Percentiles rank a stretch among this genome's conserved stretches.
These are phyloP conservation scores for Eulemur coronatus DNA, from an alignment of 2,797 vertebrate genomes.

Conservation along the genomic window DNA sequence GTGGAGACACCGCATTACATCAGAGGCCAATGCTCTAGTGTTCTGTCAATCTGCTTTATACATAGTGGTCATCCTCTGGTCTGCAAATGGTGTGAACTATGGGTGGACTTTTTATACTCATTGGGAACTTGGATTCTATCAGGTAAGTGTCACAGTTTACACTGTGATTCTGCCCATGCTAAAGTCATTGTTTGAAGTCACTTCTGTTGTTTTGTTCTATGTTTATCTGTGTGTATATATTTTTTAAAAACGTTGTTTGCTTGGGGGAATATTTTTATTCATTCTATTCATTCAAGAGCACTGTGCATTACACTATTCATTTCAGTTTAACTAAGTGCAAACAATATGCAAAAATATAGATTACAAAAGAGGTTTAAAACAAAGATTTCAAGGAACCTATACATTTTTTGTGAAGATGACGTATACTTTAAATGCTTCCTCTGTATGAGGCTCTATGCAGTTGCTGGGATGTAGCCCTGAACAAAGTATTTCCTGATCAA, in stretches of 20 bases:
- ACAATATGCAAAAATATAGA: background rate
- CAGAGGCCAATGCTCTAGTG: background rate
- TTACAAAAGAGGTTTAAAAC: background rate
- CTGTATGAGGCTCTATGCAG: accelerated
- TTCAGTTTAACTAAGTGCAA: background rate
- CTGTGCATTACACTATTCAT: background rate
- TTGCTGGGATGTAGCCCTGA: background rate
- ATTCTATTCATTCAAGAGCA: background rate
- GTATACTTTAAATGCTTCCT: background rate
- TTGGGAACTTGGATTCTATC: background rate
- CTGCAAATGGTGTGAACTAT: background rate
- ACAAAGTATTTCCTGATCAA: background rate
- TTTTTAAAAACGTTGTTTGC: background rate
- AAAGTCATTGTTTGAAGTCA: background rate
- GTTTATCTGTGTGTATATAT: background rate
- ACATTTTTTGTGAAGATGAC: background rate
- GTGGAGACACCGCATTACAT: background rate
- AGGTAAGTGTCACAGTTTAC: background rate
- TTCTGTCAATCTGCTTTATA: background rate
- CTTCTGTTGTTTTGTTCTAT: background rate
- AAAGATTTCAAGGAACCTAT: background rate
- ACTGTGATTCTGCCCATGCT: background rate
- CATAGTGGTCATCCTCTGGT: background rate
- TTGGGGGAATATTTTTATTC: background rate
- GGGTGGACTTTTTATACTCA: background rate